Evolutionary conservation across 2,797 vertebrate species (phyloP), one percentile per base, ranked within the genome.

Genomic region (Emydoidea blandingii): DNA sequence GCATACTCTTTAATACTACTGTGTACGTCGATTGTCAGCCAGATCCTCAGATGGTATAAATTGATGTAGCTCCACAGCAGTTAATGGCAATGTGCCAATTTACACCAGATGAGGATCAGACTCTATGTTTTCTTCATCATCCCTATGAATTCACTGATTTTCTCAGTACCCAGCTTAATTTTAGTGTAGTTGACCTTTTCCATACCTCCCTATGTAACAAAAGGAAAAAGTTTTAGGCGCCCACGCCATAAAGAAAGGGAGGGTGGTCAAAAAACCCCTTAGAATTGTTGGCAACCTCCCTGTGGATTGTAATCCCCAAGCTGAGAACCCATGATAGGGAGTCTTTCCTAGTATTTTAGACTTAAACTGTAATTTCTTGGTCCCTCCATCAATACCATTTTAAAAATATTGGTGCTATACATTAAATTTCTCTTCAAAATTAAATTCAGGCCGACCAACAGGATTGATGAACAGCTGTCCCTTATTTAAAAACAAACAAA

Each of bases 11-110:
- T 62, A 41, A 57, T 83, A 56, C 49, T 0, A 0, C 59, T 83
- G 74, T 76, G 50, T 41, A 52, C 44, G 27, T 14, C 29, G 0
- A 11, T 8, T 16, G 0, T 1, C 25, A 21, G 56, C 29, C 56
- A 79, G 50, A 76, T 68, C 68, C 2, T 2, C 68, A 59, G 37
- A 41, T 23, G 34, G 6, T 76, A 41, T 76, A 76, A 47, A 76
- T 5, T 31, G 68, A 57, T 0, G 2, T 44, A 62, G 34, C n/a
- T 68, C 18, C 65, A 68, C 8, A 25, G 16, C 25, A 8, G 27
- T 37, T 37, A 11, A n/a, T 56, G 65, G 19, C 65, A 37, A 37
- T 8, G 59, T 34, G 34, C 12, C 25, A 29, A 31, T 47, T 82
- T 72, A 47, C 4, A 34, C 37, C 52, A 62, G 34, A 29, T 47